Evolutionary conservation across 2,113 vertebrate genomes (phyloP), one percentile per base, ranked within the genome.

Genomic region (Ceratotherium simum): DNA sequence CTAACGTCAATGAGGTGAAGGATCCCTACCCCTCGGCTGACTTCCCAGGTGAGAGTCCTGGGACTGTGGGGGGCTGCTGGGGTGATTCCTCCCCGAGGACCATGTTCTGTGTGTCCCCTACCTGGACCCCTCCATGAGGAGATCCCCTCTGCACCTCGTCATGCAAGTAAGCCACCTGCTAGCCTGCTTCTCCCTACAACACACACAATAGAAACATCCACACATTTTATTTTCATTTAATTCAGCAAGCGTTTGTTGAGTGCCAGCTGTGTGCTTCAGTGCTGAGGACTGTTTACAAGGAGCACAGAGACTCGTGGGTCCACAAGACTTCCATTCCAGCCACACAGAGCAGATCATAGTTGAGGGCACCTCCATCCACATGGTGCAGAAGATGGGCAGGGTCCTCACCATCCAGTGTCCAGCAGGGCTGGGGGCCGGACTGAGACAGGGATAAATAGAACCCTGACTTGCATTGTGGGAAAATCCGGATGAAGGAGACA

Each of bases 11-110:
- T 60, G 99, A 99, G 98, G 99, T 99, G 88, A 99, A 99, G 98
- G 99, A 99, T 83, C 99, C 99, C 2, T 99, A 99, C 97, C 99
- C 99, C 51, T 99, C 99, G 23, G 99, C 99, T 20, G 99, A 99
- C 97, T 99, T 99, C 95, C 99, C 99, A 99, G 99, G 99, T 99
- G 98, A 98, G 91, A 0, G 12, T 51, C 58, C 93, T 13, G 48
- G 39, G 73, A 10, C 20, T 0, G 20, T 1, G 3, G 21, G 3
- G 8, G 23, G 8, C 42, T 36, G 29, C 21, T 6, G 17, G 60
- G 29, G 20, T 10, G 11, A 67, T 5, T 67, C 51, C 60, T 56
- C 46, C 46, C 25, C 10, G 0, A 21, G 33, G 81, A 20, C 29
- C 1, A 1, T 33, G 23, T 18, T 10, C 8, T 29, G 5, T 16